These are phyloP conservation scores for Antheraea yamamai DNA, from an alignment of 2,888 invertebrate genomes.

Conservation along the genomic window DNA sequence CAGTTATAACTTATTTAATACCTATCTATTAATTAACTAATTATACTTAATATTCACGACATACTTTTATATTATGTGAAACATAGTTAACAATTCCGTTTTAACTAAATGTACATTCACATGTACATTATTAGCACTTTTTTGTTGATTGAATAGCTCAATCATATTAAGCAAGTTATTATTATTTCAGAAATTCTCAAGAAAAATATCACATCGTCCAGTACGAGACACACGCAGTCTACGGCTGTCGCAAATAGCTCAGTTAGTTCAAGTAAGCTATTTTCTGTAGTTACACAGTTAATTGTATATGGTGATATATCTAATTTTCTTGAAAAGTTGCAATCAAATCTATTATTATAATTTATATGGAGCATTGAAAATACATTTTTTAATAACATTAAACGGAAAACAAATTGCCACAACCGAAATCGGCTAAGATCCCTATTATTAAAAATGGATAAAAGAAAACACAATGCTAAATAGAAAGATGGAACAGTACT, in stretches of 20 bases:
- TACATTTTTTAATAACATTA: neutral
- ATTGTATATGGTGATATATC: neutral
- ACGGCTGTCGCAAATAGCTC: neutral
- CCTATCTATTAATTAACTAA: no score
- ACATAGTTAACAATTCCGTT: no score
- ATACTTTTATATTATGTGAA: no score
- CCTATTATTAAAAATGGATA: neutral
- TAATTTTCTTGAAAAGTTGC: neutral
- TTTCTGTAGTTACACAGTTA: neutral
- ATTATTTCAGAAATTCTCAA: slow-evolving; percentile 9
- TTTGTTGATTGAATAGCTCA: neutral
- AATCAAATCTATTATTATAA: neutral
- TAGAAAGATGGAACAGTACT: no score
- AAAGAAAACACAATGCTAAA: no score
- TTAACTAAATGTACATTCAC: no score
- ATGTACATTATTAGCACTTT: neutral
- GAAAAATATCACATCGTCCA: slow-evolving; percentile 7
- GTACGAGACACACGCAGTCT: neutral
- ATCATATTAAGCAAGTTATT: neutral
- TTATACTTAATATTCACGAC: no score
- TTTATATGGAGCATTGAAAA: neutral
- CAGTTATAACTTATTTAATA: no score
- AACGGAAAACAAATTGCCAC: neutral
- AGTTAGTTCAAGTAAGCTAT: slow-evolving; percentile 14
- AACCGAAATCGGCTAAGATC: neutral